Percentiles rank a stretch among this genome's conserved stretches.
Conservation (phyloP, 2,888 invertebrate species). For the Hirtodrosophila cameraria region DNA sequence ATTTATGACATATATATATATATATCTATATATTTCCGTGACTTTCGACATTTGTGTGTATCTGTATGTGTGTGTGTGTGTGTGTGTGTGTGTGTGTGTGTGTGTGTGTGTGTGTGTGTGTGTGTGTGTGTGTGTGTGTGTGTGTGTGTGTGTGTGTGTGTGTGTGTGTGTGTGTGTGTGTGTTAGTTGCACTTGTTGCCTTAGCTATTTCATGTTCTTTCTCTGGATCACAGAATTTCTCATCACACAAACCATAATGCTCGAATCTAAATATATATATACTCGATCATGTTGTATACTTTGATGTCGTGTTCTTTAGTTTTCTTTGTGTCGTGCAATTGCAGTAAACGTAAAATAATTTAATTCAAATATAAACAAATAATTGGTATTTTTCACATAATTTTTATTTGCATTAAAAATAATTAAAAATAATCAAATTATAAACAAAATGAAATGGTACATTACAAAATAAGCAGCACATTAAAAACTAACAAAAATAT, state of each 20-base stretch:
- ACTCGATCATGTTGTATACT: conserved; percentile 54
- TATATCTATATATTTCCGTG: not conserved
- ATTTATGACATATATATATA: not conserved
- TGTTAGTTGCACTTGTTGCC: conserved; percentile 32
- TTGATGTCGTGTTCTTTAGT: conserved; percentile 48
- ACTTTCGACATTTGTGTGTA: not conserved
- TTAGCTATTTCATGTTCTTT: conserved; percentile 62
- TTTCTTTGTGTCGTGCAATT: conserved; percentile 20
- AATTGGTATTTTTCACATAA: conserved; percentile 25
- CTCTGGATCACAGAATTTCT: conserved; percentile 84
- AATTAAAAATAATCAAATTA: conserved; percentile 62
- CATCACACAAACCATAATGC: conserved; percentile 83
- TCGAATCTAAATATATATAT: conserved; percentile 27
- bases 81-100: no score
- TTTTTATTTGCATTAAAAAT: conserved; percentile 61
- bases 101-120: no score
- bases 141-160: no score
- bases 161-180: no score
- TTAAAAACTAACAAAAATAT: conserved; percentile 38
- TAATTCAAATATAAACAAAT: conserved; percentile 2
- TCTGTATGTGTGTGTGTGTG: conserved; percentile 5
- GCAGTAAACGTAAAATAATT: conserved; percentile 9
- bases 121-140: no score
- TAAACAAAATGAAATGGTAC: conserved; percentile 49
- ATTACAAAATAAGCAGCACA: conserved; percentile 32